Evolutionary conservation across 2,113 vertebrate genomes (phyloP).

Genomic region (Colius striatus): DNA sequence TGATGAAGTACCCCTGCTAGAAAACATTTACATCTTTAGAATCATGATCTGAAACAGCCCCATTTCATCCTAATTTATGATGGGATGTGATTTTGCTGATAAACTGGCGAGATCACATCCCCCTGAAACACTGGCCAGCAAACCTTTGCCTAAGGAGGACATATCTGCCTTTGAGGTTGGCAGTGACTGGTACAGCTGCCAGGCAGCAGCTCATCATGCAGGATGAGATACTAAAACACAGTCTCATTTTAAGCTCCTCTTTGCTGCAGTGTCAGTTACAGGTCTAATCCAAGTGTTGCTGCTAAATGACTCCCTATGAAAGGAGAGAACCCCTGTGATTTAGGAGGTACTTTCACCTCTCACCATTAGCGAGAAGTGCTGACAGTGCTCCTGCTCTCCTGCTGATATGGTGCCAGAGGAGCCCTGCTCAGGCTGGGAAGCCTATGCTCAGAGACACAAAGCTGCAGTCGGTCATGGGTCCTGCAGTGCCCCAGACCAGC

Average conservation of each 20-base stretch:
- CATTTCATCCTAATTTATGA: background rate
- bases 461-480: fast-evolving
- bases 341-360: background rate
- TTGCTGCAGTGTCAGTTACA: background rate
- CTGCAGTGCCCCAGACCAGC: background rate
- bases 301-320: background rate
- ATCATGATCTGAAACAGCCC: background rate
- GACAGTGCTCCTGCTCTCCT: background rate
- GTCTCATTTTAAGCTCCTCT: background rate
- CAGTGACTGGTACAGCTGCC: background rate
- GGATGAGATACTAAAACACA: background rate
- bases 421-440: background rate
- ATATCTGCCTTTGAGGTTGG: background rate
- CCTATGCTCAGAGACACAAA: background rate
- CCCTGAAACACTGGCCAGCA: background rate
- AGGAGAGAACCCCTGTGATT: background rate
- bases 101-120: background rate
- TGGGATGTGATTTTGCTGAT: background rate
- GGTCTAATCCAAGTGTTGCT: background rate
- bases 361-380: fast-evolving
- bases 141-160: background rate
- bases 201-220: background rate
- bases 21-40: background rate
- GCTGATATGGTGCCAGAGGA: fast-evolving
- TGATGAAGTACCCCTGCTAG: background rate